Evolutionary conservation across 2,888 invertebrate genomes (phyloP).

Genomic region (Leucophenga montana): DNA sequence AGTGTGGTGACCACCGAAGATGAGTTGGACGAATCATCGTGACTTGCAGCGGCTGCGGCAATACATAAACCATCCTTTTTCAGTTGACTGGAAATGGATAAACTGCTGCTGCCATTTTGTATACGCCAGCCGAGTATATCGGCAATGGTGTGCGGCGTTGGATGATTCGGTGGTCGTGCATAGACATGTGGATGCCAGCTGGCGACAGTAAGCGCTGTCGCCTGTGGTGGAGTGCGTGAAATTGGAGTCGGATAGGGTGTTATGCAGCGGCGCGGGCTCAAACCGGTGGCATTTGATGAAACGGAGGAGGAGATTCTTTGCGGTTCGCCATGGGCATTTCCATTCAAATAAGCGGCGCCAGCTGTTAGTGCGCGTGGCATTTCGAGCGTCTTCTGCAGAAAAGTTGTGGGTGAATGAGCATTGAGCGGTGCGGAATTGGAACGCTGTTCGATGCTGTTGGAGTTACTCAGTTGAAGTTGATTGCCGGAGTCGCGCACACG

Average conservation of each 20-base stretch:
- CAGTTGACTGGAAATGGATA: neutral
- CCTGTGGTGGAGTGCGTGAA: constrained; percentile 42
- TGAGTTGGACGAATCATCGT: constrained; percentile 47
- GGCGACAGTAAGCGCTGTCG: constrained; percentile 37
- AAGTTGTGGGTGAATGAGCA: constrained; percentile 58
- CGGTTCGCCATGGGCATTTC: constrained; percentile 34
- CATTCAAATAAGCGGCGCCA: constrained; percentile 7
- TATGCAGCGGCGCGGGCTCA: constrained; percentile 36
- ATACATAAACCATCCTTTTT: constrained; percentile 17
- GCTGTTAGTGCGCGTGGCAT: constrained; percentile 44
- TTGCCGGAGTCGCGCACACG: constrained; percentile 58
- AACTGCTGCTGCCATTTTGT: constrained; percentile 20
- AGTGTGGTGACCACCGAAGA: constrained; percentile 37
- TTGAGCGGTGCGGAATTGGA: constrained; percentile 44
- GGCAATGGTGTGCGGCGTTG: constrained; percentile 90
- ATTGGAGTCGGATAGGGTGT: constrained; percentile 41
- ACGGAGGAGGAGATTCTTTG: constrained; percentile 8
- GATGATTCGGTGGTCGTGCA: constrained; percentile 84
- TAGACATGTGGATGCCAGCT: constrained; percentile 94
- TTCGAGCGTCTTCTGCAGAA: constrained; percentile 64
- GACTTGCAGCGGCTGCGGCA: constrained; percentile 18
- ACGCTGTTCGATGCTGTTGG: constrained; percentile 39
- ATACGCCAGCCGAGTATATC: constrained; percentile 84
- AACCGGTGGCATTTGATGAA: neutral
- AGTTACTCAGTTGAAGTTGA: constrained; percentile 32